phyloP scores from a whole-genome alignment of 2,888 invertebrate genomes.

The Theristus sp. region DNA sequence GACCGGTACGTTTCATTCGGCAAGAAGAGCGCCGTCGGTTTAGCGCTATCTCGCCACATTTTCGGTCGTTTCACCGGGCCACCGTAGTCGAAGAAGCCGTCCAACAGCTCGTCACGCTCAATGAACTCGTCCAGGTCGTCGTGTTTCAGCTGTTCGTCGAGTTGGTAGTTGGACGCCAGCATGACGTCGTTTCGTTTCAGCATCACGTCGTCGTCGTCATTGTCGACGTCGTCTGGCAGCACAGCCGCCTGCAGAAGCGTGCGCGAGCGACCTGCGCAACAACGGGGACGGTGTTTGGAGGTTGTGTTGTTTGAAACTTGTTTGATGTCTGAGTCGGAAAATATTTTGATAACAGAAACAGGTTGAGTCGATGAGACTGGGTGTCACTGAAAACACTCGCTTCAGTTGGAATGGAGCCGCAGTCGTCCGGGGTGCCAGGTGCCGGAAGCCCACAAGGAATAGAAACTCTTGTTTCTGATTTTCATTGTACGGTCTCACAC shows the following conservation, averaged over 20 bases:
- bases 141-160: background rate
- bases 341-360: background rate
- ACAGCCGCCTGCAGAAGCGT: background rate
- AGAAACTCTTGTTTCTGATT: no score
- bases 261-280: background rate
- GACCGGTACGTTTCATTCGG: no score
- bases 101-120: background rate
- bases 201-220: background rate
- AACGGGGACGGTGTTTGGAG: background rate
- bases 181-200: background rate
- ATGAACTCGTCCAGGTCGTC: background rate
- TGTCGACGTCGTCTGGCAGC: background rate
- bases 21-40: no score
- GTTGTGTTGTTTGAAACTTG: background rate
- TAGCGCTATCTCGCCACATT: no score
- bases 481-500: no score
- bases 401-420: no score
- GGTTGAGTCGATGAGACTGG: no score
- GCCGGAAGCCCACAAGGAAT: no score
- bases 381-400: no score
- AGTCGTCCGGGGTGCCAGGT: no score
- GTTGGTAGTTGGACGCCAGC: background rate
- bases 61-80: no score
- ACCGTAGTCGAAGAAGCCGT: background rate
- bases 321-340: background rate